Evolutionary conservation across 2,113 vertebrate genomes (phyloP).

Genomic region (Thalassoma bifasciatum): DNA sequence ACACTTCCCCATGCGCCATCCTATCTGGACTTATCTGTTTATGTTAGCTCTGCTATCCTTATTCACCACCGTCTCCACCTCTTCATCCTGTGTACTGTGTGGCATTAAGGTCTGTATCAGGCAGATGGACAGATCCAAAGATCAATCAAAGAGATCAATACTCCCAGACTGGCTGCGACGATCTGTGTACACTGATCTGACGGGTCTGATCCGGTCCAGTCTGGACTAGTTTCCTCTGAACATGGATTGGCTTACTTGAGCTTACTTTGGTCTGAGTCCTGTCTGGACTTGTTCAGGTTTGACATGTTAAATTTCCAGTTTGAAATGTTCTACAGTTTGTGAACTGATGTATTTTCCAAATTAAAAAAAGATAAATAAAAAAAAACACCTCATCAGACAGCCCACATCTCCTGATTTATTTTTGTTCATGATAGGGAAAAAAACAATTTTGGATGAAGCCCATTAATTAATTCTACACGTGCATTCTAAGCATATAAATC

Average conservation of each 20-base stretch:
- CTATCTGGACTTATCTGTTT: slow-evolving; percentile 64
- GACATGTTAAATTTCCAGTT: slow-evolving; percentile 45
- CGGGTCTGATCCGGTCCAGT: slow-evolving; percentile 37
- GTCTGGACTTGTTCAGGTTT: slow-evolving; percentile 44
- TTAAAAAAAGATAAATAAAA: slow-evolving; percentile 9
- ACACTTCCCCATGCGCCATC: slow-evolving; percentile 48
- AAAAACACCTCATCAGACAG: neutral
- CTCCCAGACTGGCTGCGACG: slow-evolving; percentile 66
- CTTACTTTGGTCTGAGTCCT: neutral
- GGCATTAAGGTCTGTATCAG: slow-evolving; percentile 68
- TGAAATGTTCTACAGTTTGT: slow-evolving; percentile 24
- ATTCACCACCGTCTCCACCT: slow-evolving; percentile 20
- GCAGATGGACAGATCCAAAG: slow-evolving; percentile 78
- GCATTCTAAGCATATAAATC: slow-evolving; percentile 14
- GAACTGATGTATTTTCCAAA: slow-evolving; percentile 21
- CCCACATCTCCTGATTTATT: neutral
- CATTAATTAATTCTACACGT: slow-evolving; percentile 5
- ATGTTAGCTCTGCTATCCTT: slow-evolving; percentile 43
- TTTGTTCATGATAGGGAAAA: too few relatives aligned
- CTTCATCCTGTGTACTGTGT: slow-evolving; percentile 31
- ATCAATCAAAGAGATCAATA: slow-evolving; percentile 82
- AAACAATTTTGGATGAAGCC: neutral
- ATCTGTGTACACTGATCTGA: slow-evolving; percentile 68
- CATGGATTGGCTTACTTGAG: slow-evolving; percentile 37
- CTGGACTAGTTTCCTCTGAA: slow-evolving; percentile 36